Evolutionary conservation across 2,888 invertebrate species (phyloP).

Genomic region (Sesia apiformis): DNA sequence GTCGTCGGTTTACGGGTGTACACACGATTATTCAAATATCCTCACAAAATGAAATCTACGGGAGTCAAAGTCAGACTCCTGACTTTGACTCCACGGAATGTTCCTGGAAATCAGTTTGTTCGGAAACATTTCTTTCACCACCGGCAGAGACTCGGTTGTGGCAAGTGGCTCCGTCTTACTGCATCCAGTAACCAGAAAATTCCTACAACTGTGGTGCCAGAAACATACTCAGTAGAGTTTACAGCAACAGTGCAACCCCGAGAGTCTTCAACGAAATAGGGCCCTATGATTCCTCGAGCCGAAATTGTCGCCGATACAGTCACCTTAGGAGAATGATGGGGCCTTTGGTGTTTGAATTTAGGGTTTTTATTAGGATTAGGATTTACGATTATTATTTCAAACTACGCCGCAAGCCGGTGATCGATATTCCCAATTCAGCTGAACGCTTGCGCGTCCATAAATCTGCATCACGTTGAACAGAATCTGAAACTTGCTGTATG

Average conservation of each 20-base stretch:
- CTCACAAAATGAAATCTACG: slow-evolving; percentile 9
- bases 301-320: slow-evolving; percentile 13
- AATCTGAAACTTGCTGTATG: slow-evolving; percentile 8
- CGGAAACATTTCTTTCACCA: slow-evolving; percentile 11
- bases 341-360: slow-evolving; percentile 9
- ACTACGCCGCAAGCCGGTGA: slow-evolving; percentile 9
- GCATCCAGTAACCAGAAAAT: slow-evolving; percentile 15
- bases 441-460: slow-evolving; percentile 10
- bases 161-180: slow-evolving; percentile 13
- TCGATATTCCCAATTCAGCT: slow-evolving; percentile 11
- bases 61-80: slow-evolving; percentile 13
- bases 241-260: slow-evolving; percentile 11
- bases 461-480: slow-evolving; percentile 10
- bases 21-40: slow-evolving; percentile 7
- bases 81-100: slow-evolving; percentile 11
- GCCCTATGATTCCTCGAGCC: slow-evolving; percentile 11
- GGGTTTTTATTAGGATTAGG: slow-evolving; percentile 5
- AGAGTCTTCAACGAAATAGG: slow-evolving; percentile 12
- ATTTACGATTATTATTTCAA: slow-evolving; percentile 8
- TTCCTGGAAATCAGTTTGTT: slow-evolving; percentile 11
- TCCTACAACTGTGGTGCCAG: slow-evolving; percentile 9
- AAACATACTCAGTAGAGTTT: slow-evolving; percentile 11
- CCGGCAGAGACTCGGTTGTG: slow-evolving; percentile 11
- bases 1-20: slow-evolving; percentile 8
- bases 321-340: slow-evolving; percentile 7